Base-by-base conservation (phyloP, 2,797 vertebrate species). In the Huso huso region DNA sequence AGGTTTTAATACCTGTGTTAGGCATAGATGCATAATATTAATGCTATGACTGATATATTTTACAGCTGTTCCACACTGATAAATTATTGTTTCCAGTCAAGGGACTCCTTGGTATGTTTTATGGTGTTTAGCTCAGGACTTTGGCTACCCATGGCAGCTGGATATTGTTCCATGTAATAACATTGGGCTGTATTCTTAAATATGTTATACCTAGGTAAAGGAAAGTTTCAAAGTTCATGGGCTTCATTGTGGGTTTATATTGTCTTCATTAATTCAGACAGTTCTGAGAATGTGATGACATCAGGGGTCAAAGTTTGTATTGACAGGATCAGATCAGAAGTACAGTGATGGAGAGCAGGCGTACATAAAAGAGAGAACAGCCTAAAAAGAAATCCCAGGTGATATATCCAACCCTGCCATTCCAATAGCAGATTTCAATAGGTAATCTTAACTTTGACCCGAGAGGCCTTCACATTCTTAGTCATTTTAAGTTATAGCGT, bases 271-370 rank as follows among this genome's bases (percentile, higher is more conserved):
- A 37, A 67, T 71, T 69, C 8, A 71, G 66, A 15, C 70, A 76
- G 75, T 63, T 57, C 48, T 76, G 74, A 48, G 70, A 78, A 81
- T 80, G 70, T 70, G 55, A 57, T 81, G 66, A 68, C 74, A 76
- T 78, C 72, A 82, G 72, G 78, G 76, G 83, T 80, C 72, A 81
- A 71, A 68, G 71, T 78, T 70, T 78, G 57, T 76, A 52, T 75
- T 73, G 75, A 64, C 65, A 74, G 65, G 70, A 73, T 64, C 66
- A 78, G 61, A 15, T 75, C 78, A 68, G 64, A 73, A 69, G 70
- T 71, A 69, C 77, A 75, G 71, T 75, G 59, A 76, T 72, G 65
- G 78, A 79, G 68, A 67, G 51, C 63, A 53, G 68, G 64, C 53
- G 66, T 76, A 66, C 63, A 78, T 71, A 75, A 51, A 82, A 71